Percentiles rank a stretch among this genome's conserved stretches.
phyloP scores from a whole-genome alignment of 2,888 invertebrate genomes.

The Cheilosia soror region DNA sequence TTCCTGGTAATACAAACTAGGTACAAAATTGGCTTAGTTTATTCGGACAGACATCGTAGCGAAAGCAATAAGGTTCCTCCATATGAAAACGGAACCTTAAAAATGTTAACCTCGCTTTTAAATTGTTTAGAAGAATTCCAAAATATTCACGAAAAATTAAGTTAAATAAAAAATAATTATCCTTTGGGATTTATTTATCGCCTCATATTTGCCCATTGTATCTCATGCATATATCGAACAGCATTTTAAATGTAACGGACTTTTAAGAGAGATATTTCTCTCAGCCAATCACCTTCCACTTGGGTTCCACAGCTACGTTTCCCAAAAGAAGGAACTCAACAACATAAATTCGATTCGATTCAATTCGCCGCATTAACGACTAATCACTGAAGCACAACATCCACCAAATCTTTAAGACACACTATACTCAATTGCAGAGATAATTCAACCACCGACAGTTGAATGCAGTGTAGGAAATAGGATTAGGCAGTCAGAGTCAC shows the following conservation, averaged over 20 bases:
- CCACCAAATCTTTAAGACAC: background rate
- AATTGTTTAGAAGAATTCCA: too few species aligned
- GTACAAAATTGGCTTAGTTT: too few species aligned
- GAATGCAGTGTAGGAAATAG: background rate
- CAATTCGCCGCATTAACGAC: conserved; percentile 28
- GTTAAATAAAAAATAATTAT: too few species aligned
- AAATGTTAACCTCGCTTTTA: too few species aligned
- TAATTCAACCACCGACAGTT: background rate
- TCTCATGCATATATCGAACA: too few species aligned
- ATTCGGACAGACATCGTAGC: too few species aligned
- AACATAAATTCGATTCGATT: background rate
- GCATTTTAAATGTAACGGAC: background rate
- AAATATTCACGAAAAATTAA: too few species aligned
- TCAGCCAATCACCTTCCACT: background rate
- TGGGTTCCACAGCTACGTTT: conserved; percentile 19
- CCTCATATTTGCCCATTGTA: too few species aligned
- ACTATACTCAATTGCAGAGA: conserved; percentile 7
- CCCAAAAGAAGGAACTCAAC: background rate
- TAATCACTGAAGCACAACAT: conserved; percentile 16
- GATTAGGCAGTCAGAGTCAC: background rate
- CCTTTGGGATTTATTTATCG: too few species aligned
- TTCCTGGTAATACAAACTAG: too few species aligned
- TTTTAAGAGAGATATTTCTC: background rate
- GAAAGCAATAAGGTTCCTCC: too few species aligned
- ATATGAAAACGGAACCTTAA: too few species aligned